Evolutionary conservation across 2,797 vertebrate species (phyloP), one percentile per base, ranked within the genome.

Genomic region (Molothrus ater): DNA sequence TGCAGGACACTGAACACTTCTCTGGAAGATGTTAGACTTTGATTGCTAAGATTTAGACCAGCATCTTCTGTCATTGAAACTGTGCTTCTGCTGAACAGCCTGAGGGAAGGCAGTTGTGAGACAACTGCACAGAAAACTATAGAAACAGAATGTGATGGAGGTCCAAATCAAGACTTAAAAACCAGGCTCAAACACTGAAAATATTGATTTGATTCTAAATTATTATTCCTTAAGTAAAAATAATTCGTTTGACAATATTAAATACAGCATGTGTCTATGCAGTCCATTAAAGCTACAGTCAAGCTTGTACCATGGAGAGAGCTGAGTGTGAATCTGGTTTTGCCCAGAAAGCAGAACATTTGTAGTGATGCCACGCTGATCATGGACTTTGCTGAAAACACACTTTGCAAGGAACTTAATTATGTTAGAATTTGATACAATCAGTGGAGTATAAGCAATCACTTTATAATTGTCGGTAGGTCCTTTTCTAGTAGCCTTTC

Each of bases 1-100:
- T n/a, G 28, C 11, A 63, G 26, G 19, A 45, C 19, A 28, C 11
- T 43, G 45, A 73, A n/a, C 36, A 28, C 11, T 64, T 28, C 12
- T 90, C 87, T 63, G 93, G 83, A 79, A 82, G 57, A 73, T 75
- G 56, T 47, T 87, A 74, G 64, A 70, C 34, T 83, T 80, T n/a
- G 24, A 80, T 28, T 68, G 32, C 40, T 85, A 78, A 93, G 91
- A 85, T 43, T 59, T 65, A 81, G 45, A 80, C n/a, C 74, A 78
- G 79, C 91, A n/a, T 26, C 79, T 72, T 96, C 29, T 50, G 70
- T 76, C 50, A 40, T 13, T 43, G n/a, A 90, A 48, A 61, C 16
- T 34, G 56, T 24, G 42, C 38, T 92, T 92, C 73, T 89, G 5
- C 74, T 72, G 80, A 91, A 40, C 11, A 71, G 24, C 38, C 12